phyloP scores from a whole-genome alignment of 1,140 invertebrate species.

The Heliconius hermathena region DNA sequence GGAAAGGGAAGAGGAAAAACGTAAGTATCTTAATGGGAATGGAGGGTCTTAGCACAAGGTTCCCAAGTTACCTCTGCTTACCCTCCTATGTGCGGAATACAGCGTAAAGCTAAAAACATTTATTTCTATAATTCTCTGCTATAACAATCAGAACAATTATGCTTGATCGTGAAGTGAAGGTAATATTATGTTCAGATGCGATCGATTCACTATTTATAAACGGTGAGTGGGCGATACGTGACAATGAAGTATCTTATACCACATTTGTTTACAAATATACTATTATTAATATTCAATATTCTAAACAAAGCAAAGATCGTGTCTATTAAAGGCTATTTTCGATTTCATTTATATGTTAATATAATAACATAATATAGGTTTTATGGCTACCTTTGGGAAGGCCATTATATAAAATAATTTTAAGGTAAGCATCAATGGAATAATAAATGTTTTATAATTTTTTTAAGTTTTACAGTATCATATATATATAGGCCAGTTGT shows the following conservation, averaged over 20 bases:
- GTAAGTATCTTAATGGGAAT: not conserved
- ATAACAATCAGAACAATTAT: not conserved
- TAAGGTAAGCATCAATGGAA: not conserved
- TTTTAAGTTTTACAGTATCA: not conserved
- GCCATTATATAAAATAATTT: not conserved
- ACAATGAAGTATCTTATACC: constrained; percentile 11
- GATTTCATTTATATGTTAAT: not conserved
- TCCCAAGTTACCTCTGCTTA: not conserved
- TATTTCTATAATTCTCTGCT: not conserved
- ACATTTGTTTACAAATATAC: constrained; percentile 5
- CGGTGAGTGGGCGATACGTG: constrained; percentile 16
- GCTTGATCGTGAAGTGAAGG: constrained; percentile 5
- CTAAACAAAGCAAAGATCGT: not conserved
- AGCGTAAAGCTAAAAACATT: not conserved
- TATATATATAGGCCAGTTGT: too few relatives aligned
- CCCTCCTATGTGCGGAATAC: not conserved
- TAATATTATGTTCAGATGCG: constrained; percentile 9
- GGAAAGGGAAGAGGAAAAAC: not conserved
- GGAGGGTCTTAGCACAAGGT: not conserved
- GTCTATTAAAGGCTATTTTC: not conserved
- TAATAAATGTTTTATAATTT: not conserved
- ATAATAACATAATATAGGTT: not conserved
- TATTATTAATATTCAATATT: constrained; percentile 7
- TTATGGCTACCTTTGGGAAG: too few relatives aligned
- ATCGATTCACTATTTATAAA: constrained; percentile 19